Base-by-base conservation (phyloP, 1,140 invertebrate genomes). In the Brachionus manjavacas region DNA sequence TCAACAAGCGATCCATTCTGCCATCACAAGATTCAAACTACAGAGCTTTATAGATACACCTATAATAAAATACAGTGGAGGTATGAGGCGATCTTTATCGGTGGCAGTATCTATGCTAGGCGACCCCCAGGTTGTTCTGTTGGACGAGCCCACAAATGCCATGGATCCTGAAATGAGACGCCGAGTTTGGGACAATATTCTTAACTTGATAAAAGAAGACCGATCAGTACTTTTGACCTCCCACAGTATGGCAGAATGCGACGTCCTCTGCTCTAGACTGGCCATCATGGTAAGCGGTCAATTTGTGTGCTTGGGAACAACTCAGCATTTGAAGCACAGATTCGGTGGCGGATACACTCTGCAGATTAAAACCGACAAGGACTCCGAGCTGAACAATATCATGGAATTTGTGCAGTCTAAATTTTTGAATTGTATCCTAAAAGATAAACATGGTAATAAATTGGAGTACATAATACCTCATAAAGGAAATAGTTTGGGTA, bases 141-240 rank as follows among this genome's bases (percentile, higher is more conserved):
- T 91, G 85, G 90, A 91, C 87, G 90, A 91, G 85, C 90, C 90
- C n/a, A 91, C 90, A n/a, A 89, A 88, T 35, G 90, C 90, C 0
- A 90, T 91, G 89, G 90, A 91, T 86, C 89, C 90, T 8, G 87
- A 85, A 9, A 88, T 89, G 12, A 87, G 89, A 72, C 85, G 89
- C 25, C 84, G 88, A 16, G 88, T 89, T 4, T 91, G 90, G 90
- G 87, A 89, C 20, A 87, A 86, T 84, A 87, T 91, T 66, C 66
- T 84, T 25, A 43, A 85, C 55, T 83, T 86, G 16, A 64, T 85
- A 16, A 84, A 85, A 49, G 85, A 85, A n/a, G 83, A 85, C 25
- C 60, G 85, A 16, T 84, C 85, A 20, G 86, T 89, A 43, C 46
- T 89, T 0, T 76, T 89, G 0, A 89, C 88, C 28, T 89, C 88